Evolutionary conservation across 2,113 vertebrate species (phyloP), one percentile per base, ranked within the genome.

Genomic region (Camelus bactrianus): DNA sequence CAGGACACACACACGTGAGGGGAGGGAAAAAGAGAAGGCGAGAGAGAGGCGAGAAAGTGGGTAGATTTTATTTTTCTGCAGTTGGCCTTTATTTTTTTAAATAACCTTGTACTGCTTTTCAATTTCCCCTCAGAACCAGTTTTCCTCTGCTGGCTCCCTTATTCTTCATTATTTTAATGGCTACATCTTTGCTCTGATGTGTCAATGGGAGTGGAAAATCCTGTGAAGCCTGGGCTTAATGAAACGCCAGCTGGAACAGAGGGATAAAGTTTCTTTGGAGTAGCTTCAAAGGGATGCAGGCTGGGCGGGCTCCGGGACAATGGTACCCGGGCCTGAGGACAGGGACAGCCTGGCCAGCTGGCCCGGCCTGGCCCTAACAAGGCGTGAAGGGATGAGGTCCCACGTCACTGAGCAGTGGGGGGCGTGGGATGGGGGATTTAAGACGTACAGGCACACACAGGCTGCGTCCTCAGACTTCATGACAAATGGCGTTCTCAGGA

Each of bases 221-320:
- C 98, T 95, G 95, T 98, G 98, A 98, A 98, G 98, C 94, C 97
- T 95, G 91, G 67, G 95, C 97, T 98, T 98, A 99, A 98, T 98
- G 98, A 98, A 98, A 98, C 28, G 96, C 98, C 98, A 98, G 97
- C 98, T 98, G 98, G 98, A 98, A 98, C 96, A 98, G 97, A 98
- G 88, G 98, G 98, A 98, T 98, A 98, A 98, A 98, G 98, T 98
- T 98, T 97, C 98, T 98, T 98, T 98, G 98, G 98, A 99, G 94
- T 64, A 58, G 98, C 98, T 98, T 98, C 98, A 99, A 98, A 99
- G 97, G 76, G 85, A 96, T 97, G 81, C 14, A 0, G 94, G 91
- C 93, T 30, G 96, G 70, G 95, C 50, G 64, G 22, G 42, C 97
- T 95, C 38, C 2, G 92, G 98, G 98, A 98, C 97, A 98, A 98